These are phyloP conservation scores for Eulemur mongoz DNA, from an alignment of 2,797 vertebrate species.

Conservation along the genomic window DNA sequence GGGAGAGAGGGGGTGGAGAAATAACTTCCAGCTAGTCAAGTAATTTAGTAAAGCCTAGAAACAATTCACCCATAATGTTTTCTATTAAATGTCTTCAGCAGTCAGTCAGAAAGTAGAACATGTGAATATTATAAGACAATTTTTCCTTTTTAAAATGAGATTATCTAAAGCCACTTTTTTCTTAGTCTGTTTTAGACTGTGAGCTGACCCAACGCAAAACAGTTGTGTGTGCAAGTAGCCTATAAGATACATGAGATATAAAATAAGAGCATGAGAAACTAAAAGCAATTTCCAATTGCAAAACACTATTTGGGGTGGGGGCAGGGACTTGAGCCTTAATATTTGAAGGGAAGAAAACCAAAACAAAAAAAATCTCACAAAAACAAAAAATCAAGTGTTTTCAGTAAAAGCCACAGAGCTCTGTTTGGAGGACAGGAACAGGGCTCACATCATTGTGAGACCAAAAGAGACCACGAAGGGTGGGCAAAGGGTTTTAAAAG, in stretches of 20 bases:
- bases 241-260: neutral
- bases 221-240: neutral
- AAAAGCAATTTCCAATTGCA: neutral
- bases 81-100: neutral
- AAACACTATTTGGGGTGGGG: neutral
- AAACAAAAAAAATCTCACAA: neutral
- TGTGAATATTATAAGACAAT: neutral
- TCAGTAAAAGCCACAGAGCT: neutral
- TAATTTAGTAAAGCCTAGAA: constrained; percentile 18
- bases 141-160: constrained; percentile 26
- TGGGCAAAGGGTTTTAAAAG: neutral
- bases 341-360: neutral
- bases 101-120: neutral
- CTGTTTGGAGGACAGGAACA: neutral
- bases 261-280: neutral
- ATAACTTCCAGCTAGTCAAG: constrained; percentile 33
- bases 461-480: neutral
- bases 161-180: neutral
- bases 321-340: neutral
- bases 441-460: neutral
- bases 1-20: neutral
- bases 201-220: neutral
- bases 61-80: constrained; percentile 4
- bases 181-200: neutral
- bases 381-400: neutral